Conservation (phyloP, 2,113 vertebrate species). For the Rhinoderma darwinii region DNA sequence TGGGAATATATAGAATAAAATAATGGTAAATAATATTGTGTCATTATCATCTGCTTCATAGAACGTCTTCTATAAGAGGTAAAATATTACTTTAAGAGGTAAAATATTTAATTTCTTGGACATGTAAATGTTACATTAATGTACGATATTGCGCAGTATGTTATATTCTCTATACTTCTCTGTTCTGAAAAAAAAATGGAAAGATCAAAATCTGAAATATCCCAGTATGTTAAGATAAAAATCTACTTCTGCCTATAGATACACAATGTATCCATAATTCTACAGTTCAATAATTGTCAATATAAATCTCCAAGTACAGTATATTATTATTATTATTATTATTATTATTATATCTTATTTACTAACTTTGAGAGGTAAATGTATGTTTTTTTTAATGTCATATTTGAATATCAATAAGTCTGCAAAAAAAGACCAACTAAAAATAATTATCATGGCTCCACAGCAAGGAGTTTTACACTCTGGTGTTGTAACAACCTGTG, state of each 20-base stretch:
- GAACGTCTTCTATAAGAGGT: neutral
- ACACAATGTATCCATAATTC: neutral
- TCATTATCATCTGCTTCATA: neutral
- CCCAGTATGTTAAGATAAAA: neutral
- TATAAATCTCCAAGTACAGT: neutral
- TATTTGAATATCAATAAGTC: neutral
- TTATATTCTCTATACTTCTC: too few relatives aligned
- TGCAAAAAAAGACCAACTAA: neutral
- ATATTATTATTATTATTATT: neutral
- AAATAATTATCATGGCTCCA: constrained; percentile 35
- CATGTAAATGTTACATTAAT: too few relatives aligned
- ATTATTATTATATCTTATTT: too few relatives aligned
- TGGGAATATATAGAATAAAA: neutral
- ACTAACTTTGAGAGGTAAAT: neutral
- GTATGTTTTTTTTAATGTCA: neutral
- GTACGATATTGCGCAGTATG: too few relatives aligned
- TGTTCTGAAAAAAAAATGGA: neutral
- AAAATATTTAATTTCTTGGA: neutral
- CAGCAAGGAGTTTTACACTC: constrained; percentile 34
- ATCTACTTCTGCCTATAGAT: neutral
- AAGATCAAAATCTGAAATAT: neutral
- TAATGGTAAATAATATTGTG: too few relatives aligned
- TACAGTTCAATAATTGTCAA: neutral
- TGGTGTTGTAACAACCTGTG: constrained; percentile 29
- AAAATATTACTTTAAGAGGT: neutral